Conservation (phyloP, 2,888 invertebrate genomes). For the Spatulosminthurus flaviceps region DNA sequence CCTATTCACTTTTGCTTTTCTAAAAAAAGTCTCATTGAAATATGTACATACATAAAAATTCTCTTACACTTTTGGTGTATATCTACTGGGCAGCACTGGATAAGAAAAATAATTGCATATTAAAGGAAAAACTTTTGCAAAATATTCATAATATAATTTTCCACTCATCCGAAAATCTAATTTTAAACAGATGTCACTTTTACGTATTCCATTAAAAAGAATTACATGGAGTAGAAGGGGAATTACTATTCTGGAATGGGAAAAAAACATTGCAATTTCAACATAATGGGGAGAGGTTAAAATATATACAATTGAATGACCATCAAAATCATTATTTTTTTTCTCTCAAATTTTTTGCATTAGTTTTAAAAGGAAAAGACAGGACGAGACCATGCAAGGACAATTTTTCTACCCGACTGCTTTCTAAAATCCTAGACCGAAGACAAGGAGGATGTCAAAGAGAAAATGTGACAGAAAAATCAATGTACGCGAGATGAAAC, state of each 20-base stretch:
- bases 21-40: too few relatives aligned
- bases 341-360: too few relatives aligned
- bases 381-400: conserved; percentile 33
- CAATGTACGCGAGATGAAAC: too few relatives aligned
- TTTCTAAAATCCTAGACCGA: background rate
- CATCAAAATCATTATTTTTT: conserved; percentile 21
- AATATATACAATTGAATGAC: background rate
- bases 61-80: background rate
- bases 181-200: conserved; percentile 3
- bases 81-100: background rate
- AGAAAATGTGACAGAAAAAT: background rate
- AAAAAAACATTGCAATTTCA: background rate
- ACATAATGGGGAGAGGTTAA: conserved; percentile 11
- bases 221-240: background rate
- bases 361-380: background rate
- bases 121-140: too few relatives aligned
- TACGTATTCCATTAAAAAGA: background rate
- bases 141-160: too few relatives aligned
- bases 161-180: background rate
- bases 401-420: conserved; percentile 24
- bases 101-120: background rate
- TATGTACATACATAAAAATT: too few relatives aligned
- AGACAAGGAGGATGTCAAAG: background rate
- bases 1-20: background rate
- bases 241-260: background rate